Conservation (phyloP, 2,797 vertebrate genomes). For the Sparidentex hasta region DNA sequence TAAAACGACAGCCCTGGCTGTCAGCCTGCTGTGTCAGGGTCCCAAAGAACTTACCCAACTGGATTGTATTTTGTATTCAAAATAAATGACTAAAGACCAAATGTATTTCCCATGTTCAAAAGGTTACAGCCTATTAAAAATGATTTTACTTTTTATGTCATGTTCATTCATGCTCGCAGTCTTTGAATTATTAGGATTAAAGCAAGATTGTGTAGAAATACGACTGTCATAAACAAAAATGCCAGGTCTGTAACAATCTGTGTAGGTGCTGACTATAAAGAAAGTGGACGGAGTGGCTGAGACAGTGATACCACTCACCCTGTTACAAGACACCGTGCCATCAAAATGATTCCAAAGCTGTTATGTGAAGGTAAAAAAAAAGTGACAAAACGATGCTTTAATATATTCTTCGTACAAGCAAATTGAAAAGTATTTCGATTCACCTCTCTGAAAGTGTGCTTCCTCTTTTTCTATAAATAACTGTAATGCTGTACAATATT, state of each 20-base stretch:
- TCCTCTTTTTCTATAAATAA: conserved; percentile 13
- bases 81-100: background rate
- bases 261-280: no score
- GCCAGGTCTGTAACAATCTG: no score
- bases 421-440: background rate
- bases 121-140: background rate
- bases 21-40: no score
- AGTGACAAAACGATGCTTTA: no score
- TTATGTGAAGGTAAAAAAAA: no score
- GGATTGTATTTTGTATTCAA: background rate
- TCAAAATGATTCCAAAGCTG: no score
- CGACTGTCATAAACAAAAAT: background rate
- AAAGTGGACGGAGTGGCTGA: no score
- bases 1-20: no score
- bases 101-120: background rate
- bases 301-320: no score
- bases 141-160: background rate
- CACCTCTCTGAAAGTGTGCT: background rate
- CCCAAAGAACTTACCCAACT: background rate
- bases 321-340: background rate
- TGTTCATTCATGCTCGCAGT: no score
- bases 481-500: conserved; percentile 13
- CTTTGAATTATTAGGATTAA: no score
- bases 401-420: background rate
- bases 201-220: no score